Evolutionary conservation across 2,113 vertebrate species (phyloP), one percentile per base, ranked within the genome.

Genomic region (Muntiacus muntjak): DNA sequence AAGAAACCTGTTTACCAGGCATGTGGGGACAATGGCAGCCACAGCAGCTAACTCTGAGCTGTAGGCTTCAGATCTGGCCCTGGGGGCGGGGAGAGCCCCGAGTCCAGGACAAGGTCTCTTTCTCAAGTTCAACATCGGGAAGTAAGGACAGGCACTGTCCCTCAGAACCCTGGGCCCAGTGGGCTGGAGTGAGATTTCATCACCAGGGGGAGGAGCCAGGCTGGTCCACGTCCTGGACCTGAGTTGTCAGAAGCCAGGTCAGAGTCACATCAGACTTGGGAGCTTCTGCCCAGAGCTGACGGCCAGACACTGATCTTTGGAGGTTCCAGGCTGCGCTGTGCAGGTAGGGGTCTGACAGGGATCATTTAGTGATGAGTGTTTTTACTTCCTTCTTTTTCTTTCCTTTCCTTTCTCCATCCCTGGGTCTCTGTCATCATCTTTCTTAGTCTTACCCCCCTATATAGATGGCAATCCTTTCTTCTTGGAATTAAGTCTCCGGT

Each of bases 1-100:
- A 33, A 95, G 84, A 96, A 98, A 98, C 97, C 90, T 60, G 98
- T 97, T 97, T n/a, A 26, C 19, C 36, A 33, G 91, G 11, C 87
- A 1, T 25, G 26, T 43, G 57, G 28, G 57, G 25, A 13, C 26
- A 21, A 15, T 1, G 17, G 57, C 15, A 54, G 71, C n/a, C 26
- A 7, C 7, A 5, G 60, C 11, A 26, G 11, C 43, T 43, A 13
- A 7, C 23, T 52, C 28, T 28, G 71, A 87, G 79, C 57, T 16
- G n/a, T 4, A 55, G 26, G 54, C 74, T 96, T 84, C 40, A 55
- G 6, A 23, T 52, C 50, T 36, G 43, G 28, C 33, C 89, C 82
- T 14, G 13, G 43, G 8, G 25, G 3, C 50, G 57, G 62, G 16
- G 19, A 47, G 67, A 91, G 47, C 1, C 17, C 55, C 36, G 40